Evolutionary conservation across 2,797 vertebrate species (phyloP), one percentile per base, ranked within the genome.

Genomic region (Ispidina lecontei): DNA sequence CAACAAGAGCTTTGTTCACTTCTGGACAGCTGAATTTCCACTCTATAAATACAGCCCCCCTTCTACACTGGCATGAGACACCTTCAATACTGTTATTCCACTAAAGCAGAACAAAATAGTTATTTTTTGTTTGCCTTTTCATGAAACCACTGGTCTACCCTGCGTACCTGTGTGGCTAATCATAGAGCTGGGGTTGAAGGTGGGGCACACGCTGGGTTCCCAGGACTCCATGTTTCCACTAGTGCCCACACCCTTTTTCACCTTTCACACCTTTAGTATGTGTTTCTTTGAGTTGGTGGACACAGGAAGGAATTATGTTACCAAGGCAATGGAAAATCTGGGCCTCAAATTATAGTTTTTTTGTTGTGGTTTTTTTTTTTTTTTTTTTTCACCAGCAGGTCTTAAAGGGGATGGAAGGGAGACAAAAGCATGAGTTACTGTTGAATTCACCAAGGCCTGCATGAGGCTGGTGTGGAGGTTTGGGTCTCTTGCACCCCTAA

Each of bases 261-360:
- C 56, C 47, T 73, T 90, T 63, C 84, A 68, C 65, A 62, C 41
- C 60, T 82, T 77, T 11, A 55, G 28, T 9, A 31, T 28, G 8
- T 22, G 18, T 70, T 93, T 70, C 41, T 73, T 84, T 25, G 44
- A 76, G 39, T 29, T 3, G 6, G 81, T 23, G 47, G 23, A 63
- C 47, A 16, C 20, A 49, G 49, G 25, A 65, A 51, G 49, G 29
- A 63, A 72, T 59, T n/a, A 23, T 0, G 1, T 89, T 82, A 65
- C 71, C 39, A 82, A 86, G 43, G 81, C 47, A 67, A 82, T 87
- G 54, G 60, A 51, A 89, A 90, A 89, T 18, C 28, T 62, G 37
- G 75, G 18, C 28, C 33, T 28, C 75, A 49, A 37, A 56, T 54
- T 58, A 64, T 8, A 79, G n/a, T n/a, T 37, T 91, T 47, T 82